Evolutionary conservation across 2,797 vertebrate genomes (phyloP), one percentile per base, ranked within the genome.

Genomic region (Neostethus bicornis): DNA sequence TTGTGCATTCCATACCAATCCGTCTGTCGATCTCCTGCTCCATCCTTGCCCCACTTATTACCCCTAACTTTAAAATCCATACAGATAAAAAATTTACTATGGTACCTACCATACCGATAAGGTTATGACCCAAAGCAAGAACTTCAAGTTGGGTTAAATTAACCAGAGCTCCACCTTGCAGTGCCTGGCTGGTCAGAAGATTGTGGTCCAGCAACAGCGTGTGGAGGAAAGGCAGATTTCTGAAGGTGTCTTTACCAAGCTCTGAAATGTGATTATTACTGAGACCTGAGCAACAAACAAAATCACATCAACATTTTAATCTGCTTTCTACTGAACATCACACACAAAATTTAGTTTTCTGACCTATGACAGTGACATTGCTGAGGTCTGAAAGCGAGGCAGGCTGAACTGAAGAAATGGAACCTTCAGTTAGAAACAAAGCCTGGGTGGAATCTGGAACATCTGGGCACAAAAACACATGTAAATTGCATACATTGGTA

Each of bases 151-250:
- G 83, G 23, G 12, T 47, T 1, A 94, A 87, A 61, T 80, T 66
- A 61, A 78, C 80, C 78, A 95, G 91, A 5, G 89, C 87, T 19
- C 70, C 77, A 1, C 83, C 81, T 0, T 80, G 70, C 16, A 95
- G 79, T 10, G 89, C 70, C 21, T 85, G 56, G 39, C 86, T 90
- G 24, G 87, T 82, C 71, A 94, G 85, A 8, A 53, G 83, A 71
- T 93, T 95, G 79, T 93, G 87, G 51, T 91, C 93, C 81, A 96
- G 66, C 20, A 85, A 67, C 61, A 95, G 62, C 0, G 83, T 91
- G 63, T 20, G 75, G 50, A 95, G 80, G 20, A 73, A 49, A 0
- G 73, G 70, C 25, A 94, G 87, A 59, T 89, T 86, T 6, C 78
- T 75, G 71, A 94, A 93, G 50, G 91, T 82, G 0, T 81, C 79